Conservation (phyloP, 2,113 vertebrate genomes). For the Corythoichthys intestinalis region DNA sequence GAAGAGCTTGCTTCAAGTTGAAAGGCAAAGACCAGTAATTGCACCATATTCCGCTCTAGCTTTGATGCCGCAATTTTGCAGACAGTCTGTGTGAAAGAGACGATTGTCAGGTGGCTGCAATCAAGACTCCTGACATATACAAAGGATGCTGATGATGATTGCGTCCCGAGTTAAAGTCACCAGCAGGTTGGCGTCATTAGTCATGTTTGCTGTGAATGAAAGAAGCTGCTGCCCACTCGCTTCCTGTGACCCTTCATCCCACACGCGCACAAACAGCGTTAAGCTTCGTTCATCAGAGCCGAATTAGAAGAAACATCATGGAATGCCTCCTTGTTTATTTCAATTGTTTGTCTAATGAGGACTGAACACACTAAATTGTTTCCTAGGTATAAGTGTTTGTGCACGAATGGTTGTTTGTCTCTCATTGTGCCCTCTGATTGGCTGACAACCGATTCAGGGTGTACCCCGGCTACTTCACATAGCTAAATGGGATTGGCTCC, state of each 20-base stretch:
- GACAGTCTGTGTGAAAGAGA: neutral
- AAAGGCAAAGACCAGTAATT: neutral
- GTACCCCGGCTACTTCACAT: too few relatives aligned
- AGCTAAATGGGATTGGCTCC: too few relatives aligned
- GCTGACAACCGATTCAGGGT: too few relatives aligned
- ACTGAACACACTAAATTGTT: neutral
- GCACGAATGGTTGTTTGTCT: too few relatives aligned
- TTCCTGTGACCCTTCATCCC: slow-evolving; percentile 19
- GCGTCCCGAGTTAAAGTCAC: slow-evolving; percentile 10
- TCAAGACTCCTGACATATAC: neutral
- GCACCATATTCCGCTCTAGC: neutral
- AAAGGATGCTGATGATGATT: neutral
- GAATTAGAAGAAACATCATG: neutral
- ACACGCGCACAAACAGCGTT: slow-evolving; percentile 7
- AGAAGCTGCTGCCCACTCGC: slow-evolving; percentile 25
- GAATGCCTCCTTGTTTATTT: neutral
- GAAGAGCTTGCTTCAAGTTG: neutral
- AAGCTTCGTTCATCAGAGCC: slow-evolving; percentile 21
- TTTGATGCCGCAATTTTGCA: slow-evolving; percentile 3
- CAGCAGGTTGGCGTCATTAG: slow-evolving; percentile 22
- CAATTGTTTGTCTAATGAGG: neutral
- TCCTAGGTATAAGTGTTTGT: too few relatives aligned
- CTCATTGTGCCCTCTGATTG: too few relatives aligned
- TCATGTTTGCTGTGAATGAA: slow-evolving; percentile 23
- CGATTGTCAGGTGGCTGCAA: neutral